Conservation (phyloP, 2,113 vertebrate genomes). For the Saiga tatarica region DNA sequence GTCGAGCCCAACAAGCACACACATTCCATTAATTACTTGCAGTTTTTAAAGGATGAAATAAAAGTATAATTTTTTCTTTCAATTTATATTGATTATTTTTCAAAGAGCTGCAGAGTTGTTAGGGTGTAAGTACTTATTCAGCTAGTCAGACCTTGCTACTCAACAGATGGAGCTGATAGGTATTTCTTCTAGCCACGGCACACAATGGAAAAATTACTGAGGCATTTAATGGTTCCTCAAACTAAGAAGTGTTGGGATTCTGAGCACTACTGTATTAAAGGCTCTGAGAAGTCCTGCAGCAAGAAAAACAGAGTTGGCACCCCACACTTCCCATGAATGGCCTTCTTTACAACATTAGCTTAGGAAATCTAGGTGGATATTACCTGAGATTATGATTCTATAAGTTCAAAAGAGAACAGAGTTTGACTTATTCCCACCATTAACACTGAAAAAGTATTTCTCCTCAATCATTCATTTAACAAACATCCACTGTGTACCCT, state of each 20-base stretch:
- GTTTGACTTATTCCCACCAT: neutral
- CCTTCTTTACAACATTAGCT: neutral
- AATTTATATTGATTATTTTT: neutral
- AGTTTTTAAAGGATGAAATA: neutral
- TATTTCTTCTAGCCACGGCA: neutral
- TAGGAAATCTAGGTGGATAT: neutral
- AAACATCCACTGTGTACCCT: neutral
- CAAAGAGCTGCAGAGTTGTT: neutral
- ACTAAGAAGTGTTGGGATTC: neutral
- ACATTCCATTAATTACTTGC: neutral
- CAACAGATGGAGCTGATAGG: neutral
- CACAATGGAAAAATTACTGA: neutral
- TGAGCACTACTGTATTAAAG: neutral
- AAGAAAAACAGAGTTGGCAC: neutral
- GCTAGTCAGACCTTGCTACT: neutral
- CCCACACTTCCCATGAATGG: neutral
- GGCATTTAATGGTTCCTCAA: neutral
- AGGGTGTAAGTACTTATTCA: neutral
- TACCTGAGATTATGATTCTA: neutral
- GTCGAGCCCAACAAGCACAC: neutral
- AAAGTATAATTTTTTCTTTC: neutral
- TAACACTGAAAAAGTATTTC: neutral
- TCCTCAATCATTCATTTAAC: constrained; percentile 1
- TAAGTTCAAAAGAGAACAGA: neutral
- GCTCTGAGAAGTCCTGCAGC: neutral